Evolutionary conservation across 2,888 invertebrate genomes (phyloP).

Genomic region (Thymelicus lineola): DNA sequence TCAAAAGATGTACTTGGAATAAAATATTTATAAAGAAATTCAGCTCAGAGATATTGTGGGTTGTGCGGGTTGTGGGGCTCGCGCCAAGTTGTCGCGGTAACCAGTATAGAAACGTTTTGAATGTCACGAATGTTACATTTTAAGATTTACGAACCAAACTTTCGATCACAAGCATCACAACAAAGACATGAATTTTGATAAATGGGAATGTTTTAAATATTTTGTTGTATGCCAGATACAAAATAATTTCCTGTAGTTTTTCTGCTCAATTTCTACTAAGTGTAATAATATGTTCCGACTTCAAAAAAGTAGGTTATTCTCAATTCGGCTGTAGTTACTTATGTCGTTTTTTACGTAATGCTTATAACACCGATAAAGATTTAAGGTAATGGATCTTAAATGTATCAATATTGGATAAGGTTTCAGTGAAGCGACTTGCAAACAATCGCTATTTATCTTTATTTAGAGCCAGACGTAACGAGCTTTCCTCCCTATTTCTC

Average conservation of each 20-base stretch:
- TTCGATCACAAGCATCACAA: not conserved
- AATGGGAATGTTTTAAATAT: not conserved
- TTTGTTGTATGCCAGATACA: not conserved
- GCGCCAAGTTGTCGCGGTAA: not conserved
- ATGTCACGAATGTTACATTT: not conserved
- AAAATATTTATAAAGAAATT: conserved; percentile 2
- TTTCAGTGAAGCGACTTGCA: not conserved
- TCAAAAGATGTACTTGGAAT: not conserved
- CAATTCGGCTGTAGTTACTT: too few relatives aligned
- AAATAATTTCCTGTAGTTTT: too few relatives aligned
- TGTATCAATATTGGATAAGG: conserved; percentile 10
- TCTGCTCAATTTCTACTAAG: too few relatives aligned
- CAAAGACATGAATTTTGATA: not conserved
- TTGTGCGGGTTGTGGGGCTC: not conserved
- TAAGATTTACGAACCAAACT: conserved; percentile 1
- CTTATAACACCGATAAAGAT: not conserved
- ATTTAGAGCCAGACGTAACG: not conserved
- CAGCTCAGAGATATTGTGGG: not conserved
- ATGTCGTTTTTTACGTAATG: too few relatives aligned
- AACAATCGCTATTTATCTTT: conserved; percentile 1
- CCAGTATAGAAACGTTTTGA: not conserved
- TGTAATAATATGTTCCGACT: too few relatives aligned
- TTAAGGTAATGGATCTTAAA: conserved; percentile 7
- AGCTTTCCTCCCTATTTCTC: not conserved
- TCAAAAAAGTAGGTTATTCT: too few relatives aligned